Conservation (phyloP, 1,140 invertebrate species). For the Procambarus clarkii region DNA sequence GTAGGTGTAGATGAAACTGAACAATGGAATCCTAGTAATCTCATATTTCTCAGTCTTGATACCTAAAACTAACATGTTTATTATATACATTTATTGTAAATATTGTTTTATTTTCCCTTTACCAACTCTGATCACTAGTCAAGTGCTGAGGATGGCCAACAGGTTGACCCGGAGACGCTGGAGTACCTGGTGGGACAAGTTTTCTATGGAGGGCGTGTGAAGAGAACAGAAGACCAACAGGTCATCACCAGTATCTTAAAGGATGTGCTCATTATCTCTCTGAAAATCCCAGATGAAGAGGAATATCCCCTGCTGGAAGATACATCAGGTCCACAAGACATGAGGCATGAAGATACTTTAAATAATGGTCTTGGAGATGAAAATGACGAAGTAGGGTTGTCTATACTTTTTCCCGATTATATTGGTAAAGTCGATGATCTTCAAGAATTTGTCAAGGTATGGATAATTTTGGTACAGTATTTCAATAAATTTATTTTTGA, state of each 20-base stretch:
- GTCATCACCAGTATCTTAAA: constrained; percentile 61
- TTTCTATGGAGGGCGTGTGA: constrained; percentile 62
- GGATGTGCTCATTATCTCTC: constrained; percentile 50
- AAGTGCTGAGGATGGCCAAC: constrained; percentile 31
- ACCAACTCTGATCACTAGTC: background rate
- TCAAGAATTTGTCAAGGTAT: constrained; percentile 56
- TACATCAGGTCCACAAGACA: background rate
- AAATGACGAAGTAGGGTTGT: constrained; percentile 24
- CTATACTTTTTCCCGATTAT: constrained; percentile 54
- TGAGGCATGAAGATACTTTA: background rate
- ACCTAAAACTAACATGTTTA: no score
- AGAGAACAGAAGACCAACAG: constrained; percentile 47
- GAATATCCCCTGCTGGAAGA: background rate
- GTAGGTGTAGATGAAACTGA: no score
- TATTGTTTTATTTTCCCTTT: background rate
- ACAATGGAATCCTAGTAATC: no score
- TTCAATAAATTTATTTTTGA: no score
- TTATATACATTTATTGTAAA: background rate
- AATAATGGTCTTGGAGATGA: constrained; percentile 21
- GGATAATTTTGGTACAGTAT: background rate
- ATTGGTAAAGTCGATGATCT: constrained; percentile 56
- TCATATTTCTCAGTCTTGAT: no score
- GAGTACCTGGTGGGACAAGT: constrained; percentile 61
- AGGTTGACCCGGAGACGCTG: constrained; percentile 48
- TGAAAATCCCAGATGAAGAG: constrained; percentile 29